phyloP scores from a whole-genome alignment of 2,888 invertebrate genomes.

The Trilocha varians region DNA sequence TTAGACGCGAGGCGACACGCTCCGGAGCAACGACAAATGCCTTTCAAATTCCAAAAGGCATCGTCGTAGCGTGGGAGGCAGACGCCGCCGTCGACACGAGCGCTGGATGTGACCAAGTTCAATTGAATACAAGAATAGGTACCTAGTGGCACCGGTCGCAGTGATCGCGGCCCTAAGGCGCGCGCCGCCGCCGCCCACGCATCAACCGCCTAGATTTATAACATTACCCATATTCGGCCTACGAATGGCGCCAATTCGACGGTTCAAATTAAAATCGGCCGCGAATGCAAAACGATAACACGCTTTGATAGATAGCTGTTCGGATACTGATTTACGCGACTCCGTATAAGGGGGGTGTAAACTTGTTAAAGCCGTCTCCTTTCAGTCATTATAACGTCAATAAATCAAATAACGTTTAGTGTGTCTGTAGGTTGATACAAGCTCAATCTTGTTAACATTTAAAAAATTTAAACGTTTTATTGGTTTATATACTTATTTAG shows the following conservation, averaged over 20 bases:
- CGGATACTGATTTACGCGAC: constrained; percentile 53
- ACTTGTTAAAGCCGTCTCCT: constrained; percentile 26
- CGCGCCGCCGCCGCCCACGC: constrained; percentile 46
- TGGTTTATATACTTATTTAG: constrained; percentile 10
- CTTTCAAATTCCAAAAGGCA: constrained; percentile 66
- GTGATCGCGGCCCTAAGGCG: constrained; percentile 35
- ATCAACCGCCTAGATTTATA: constrained; percentile 55
- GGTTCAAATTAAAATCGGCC: constrained; percentile 64
- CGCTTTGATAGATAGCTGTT: constrained; percentile 54
- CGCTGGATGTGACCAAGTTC: constrained; percentile 51
- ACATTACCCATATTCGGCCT: constrained; percentile 69
- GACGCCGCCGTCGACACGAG: constrained; percentile 39
- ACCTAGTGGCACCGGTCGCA: constrained; percentile 22
- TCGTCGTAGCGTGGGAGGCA: constrained; percentile 51
- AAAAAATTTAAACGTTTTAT: constrained; percentile 7
- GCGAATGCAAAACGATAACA: constrained; percentile 59
- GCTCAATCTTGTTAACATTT: constrained; percentile 10
- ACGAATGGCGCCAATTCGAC: constrained; percentile 69
- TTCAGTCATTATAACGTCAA: constrained; percentile 20
- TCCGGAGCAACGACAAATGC: constrained; percentile 55
- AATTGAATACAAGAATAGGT: constrained; percentile 46
- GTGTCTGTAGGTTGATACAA: constrained; percentile 10
- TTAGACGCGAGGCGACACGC: constrained; percentile 40
- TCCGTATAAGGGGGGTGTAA: constrained; percentile 37
- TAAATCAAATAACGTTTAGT: constrained; percentile 23